Percentiles rank a stretch among this genome's conserved stretches.
phyloP scores from a whole-genome alignment of 2,113 vertebrate species.

The Cryptoleucopteryx plumbea region DNA sequence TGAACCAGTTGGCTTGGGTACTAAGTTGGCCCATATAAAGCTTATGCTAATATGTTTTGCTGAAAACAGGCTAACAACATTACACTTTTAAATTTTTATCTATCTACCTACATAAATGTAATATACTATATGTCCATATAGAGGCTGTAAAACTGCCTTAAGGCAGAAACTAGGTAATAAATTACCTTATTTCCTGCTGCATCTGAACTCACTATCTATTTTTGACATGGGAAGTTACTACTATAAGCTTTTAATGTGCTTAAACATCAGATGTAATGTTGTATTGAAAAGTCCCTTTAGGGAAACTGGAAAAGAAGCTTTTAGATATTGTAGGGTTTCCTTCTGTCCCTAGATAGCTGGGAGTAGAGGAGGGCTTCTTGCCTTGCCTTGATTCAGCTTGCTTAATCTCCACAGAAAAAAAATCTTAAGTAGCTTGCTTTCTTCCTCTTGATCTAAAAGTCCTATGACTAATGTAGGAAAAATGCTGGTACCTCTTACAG shows the following conservation, averaged over 20 bases:
- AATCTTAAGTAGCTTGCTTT: not conserved
- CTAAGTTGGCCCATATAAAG: not conserved
- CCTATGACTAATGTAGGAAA: not conserved
- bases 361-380: not conserved
- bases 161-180: not conserved
- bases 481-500: not conserved
- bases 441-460: not conserved
- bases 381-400: not conserved
- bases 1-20: not conserved
- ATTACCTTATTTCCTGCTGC: not conserved
- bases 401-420: not conserved
- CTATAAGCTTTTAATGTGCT: not conserved
- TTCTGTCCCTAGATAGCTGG: not conserved
- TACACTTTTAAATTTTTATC: not conserved
- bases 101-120: not conserved
- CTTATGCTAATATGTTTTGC: not conserved
- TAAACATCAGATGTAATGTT: not conserved
- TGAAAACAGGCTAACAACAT: not conserved
- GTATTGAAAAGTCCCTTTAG: not conserved
- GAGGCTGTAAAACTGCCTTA: not conserved
- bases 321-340: not conserved
- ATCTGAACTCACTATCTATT: not conserved
- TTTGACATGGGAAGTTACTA: not conserved
- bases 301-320: not conserved
- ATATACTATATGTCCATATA: not conserved